These are phyloP conservation scores for Ostrea denselamellosa DNA, from an alignment of 1,140 invertebrate species.

Conservation along the genomic window DNA sequence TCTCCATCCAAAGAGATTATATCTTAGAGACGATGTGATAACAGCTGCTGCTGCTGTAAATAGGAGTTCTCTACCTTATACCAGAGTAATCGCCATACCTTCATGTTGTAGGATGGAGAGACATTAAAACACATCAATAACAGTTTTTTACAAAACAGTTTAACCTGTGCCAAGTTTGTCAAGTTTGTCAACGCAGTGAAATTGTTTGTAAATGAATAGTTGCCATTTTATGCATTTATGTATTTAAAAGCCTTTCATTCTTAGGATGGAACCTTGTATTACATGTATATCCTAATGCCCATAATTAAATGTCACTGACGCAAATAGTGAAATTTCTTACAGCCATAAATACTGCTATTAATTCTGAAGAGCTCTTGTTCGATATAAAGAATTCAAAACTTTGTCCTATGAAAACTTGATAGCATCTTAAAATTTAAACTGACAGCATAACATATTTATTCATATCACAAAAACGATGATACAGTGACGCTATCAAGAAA, in stretches of 20 bases:
- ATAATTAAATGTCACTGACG: conserved; percentile 38
- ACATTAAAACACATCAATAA: not conserved
- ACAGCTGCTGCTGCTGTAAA: not conserved
- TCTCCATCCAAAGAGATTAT: too few relatives aligned
- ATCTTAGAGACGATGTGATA: not conserved
- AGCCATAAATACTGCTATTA: conserved; percentile 26
- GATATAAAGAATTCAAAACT: conserved; percentile 3
- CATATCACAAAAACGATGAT: not conserved
- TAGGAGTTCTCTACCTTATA: not conserved
- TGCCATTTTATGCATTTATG: conserved; percentile 22
- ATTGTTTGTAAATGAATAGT: conserved; percentile 37
- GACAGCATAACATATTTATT: conserved; percentile 18
- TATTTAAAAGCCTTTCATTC: conserved; percentile 2
- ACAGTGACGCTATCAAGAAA: conserved; percentile 24
- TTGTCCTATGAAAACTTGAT: conserved; percentile 14
- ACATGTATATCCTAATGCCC: conserved; percentile 16
- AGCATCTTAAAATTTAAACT: conserved; percentile 19
- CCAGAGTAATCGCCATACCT: not conserved
- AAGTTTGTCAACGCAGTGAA: too few relatives aligned
- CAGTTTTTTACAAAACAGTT: not conserved
- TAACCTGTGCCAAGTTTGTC: conserved; percentile 24
- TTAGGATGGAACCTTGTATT: conserved; percentile 25
- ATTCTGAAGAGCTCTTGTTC: conserved; percentile 6
- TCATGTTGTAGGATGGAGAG: not conserved
- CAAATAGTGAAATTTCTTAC: not conserved